Conservation (phyloP, 2,888 invertebrate species). For the Diaphora mendica region DNA sequence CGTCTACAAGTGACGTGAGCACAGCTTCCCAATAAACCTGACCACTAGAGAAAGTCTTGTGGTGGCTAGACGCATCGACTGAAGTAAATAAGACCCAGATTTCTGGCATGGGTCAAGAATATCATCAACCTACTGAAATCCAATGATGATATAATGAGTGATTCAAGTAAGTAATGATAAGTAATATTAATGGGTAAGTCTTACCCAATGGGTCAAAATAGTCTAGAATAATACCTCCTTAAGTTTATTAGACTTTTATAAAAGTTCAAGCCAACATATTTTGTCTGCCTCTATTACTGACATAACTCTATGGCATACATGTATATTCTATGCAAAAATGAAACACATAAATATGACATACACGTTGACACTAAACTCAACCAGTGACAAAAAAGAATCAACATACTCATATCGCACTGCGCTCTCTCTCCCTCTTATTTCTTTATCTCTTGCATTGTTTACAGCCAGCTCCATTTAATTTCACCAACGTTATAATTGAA, state of each 20-base stretch:
- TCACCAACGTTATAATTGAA: slow-evolving; percentile 66
- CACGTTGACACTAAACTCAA: slow-evolving; percentile 11
- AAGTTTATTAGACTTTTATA: background rate
- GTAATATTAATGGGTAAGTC: too few relatives aligned
- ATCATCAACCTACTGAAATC: too few relatives aligned
- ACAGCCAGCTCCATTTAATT: slow-evolving; percentile 47
- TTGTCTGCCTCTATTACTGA: background rate
- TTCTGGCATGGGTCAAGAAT: too few relatives aligned
- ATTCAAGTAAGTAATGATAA: too few relatives aligned
- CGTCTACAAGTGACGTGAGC: background rate
- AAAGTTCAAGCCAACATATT: background rate
- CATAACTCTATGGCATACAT: background rate
- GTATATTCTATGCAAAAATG: background rate
- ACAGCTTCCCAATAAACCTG: background rate
- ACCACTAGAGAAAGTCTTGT: background rate
- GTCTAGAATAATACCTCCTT: background rate
- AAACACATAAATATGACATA: background rate
- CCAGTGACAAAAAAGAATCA: slow-evolving; percentile 29
- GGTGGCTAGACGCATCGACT: too few relatives aligned
- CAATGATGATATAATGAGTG: too few relatives aligned
- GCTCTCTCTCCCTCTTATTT: slow-evolving; percentile 27
- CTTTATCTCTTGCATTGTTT: slow-evolving; percentile 50
- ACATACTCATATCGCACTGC: slow-evolving; percentile 41
- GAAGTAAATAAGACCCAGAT: too few relatives aligned
- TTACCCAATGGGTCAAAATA: too few relatives aligned